Percentiles rank a stretch among this genome's conserved stretches.
Conservation (phyloP, 2,113 vertebrate genomes). For the Pygoscelis antarcticus region DNA sequence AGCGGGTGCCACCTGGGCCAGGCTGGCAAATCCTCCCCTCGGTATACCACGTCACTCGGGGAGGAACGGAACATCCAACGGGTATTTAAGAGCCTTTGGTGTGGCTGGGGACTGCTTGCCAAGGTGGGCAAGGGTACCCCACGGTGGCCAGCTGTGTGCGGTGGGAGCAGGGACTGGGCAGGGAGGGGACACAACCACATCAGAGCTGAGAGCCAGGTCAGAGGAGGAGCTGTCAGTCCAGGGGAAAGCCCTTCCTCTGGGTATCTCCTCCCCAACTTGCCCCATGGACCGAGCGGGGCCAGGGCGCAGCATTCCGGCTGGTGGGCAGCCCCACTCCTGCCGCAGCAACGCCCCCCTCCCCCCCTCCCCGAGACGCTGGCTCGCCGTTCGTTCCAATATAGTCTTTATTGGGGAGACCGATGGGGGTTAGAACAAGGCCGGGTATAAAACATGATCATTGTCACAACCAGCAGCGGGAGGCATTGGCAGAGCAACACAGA, state of each 20-base stretch:
- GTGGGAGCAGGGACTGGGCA: background rate
- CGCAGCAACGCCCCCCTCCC: fast-evolving
- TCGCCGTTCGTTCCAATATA: conserved; percentile 26
- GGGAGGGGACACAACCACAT: background rate
- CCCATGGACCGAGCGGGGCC: fast-evolving
- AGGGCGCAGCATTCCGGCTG: fast-evolving
- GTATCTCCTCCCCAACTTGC: fast-evolving
- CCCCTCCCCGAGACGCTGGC: fast-evolving
- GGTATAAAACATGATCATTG: conserved; percentile 62
- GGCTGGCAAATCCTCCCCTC: background rate
- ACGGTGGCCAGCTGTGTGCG: fast-evolving
- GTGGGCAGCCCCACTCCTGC: background rate
- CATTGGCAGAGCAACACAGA: conserved; percentile 56
- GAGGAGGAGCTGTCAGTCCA: background rate
- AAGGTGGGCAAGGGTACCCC: background rate
- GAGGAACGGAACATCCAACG: fast-evolving
- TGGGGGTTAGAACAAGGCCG: conserved; percentile 52
- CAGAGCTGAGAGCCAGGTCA: fast-evolving
- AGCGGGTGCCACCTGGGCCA: background rate
- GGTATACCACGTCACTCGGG: fast-evolving
- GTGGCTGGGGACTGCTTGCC: background rate
- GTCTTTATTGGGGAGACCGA: conserved; percentile 67
- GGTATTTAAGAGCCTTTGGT: background rate
- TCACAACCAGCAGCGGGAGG: conserved; percentile 56
- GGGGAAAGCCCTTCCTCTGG: background rate